A percentile compares a stretch with the other conserved stretches of the same genome.
These are phyloP conservation scores for Gymnorhina tibicen DNA, from an alignment of 2,113 vertebrate species.

Conservation along the genomic window DNA sequence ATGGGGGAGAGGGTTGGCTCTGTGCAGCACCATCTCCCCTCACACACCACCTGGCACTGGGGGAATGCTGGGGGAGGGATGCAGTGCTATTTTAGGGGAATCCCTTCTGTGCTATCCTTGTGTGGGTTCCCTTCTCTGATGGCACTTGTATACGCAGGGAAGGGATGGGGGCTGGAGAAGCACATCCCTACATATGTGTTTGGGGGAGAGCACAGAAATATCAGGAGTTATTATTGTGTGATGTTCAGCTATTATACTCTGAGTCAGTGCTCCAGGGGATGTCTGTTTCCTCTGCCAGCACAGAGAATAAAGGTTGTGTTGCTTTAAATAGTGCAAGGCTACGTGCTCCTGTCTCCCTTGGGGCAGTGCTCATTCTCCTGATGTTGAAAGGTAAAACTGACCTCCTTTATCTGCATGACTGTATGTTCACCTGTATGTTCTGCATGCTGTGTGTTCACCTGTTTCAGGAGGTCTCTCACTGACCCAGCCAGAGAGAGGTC, in stretches of 20 bases:
- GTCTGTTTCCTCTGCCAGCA: neutral
- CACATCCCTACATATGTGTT: neutral
- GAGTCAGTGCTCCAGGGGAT: neutral
- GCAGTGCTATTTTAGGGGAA: constrained; percentile 30
- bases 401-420: neutral
- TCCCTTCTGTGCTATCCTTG: neutral
- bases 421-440: neutral
- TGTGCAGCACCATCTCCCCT: neutral
- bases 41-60: neutral
- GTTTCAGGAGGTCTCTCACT: neutral
- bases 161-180: neutral
- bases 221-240: fast-evolving
- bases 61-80: neutral
- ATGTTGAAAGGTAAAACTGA: neutral
- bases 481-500: neutral
- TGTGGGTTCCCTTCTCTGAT: neutral
- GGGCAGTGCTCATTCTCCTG: neutral
- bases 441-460: neutral
- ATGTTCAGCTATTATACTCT: neutral
- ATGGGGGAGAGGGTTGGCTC: neutral
- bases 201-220: neutral
- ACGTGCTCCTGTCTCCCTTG: neutral
- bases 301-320: neutral
- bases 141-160: fast-evolving
- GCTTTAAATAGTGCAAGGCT: neutral